A percentile compares a stretch with the other conserved stretches of the same genome.
phyloP scores from a whole-genome alignment of 2,797 vertebrate genomes.

The Sparus aurata region DNA sequence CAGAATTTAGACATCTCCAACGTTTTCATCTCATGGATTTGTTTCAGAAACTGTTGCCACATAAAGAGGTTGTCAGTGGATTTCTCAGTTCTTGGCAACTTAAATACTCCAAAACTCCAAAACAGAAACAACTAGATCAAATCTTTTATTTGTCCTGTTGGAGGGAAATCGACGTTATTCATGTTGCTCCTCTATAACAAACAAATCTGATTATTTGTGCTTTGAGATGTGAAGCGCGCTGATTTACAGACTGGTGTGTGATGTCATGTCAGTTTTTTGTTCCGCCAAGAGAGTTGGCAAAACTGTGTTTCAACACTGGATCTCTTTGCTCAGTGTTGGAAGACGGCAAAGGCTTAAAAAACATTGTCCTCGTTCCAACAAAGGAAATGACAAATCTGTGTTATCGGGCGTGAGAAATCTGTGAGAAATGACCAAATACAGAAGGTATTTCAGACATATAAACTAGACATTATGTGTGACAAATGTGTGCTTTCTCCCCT shows the following conservation, averaged over 20 bases:
- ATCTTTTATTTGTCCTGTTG: neutral
- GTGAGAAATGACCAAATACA: neutral
- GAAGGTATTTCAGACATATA: neutral
- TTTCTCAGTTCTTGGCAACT: neutral
- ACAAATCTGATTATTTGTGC: neutral
- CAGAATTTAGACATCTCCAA: neutral
- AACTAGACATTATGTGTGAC: too few relatives aligned
- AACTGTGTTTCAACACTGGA: constrained; percentile 9
- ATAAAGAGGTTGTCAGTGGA: neutral
- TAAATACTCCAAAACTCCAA: neutral
- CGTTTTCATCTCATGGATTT: neutral
- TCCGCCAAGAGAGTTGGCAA: constrained; percentile 43
- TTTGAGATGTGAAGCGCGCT: constrained; percentile 19
- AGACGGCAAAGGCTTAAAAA: constrained; percentile 1
- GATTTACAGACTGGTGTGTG: constrained; percentile 22
- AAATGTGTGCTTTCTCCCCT: too few relatives aligned
- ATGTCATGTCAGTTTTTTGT: constrained; percentile 20
- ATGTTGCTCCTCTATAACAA: constrained; percentile 15
- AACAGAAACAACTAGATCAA: neutral
- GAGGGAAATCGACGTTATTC: neutral
- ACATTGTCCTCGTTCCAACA: constrained; percentile 26
- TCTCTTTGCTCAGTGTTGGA: constrained; percentile 20
- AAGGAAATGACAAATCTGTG: neutral
- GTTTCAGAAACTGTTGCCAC: constrained; percentile 4
- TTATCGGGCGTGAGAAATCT: constrained; percentile 1